These are phyloP conservation scores for Adela reaumurella DNA, from an alignment of 2,888 invertebrate genomes.

Conservation along the genomic window DNA sequence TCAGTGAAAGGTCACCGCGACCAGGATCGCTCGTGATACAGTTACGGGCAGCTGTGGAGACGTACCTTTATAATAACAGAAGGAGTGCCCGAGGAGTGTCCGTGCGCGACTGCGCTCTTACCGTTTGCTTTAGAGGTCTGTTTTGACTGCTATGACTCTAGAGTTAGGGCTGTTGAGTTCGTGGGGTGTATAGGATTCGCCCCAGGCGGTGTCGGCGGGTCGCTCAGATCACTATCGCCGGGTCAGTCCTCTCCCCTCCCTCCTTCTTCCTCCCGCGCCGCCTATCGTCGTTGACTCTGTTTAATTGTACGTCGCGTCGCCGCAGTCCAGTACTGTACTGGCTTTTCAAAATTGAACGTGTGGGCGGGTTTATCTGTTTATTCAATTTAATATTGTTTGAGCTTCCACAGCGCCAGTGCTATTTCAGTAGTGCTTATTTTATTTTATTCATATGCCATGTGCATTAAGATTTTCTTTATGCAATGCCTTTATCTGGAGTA, in stretches of 20 bases:
- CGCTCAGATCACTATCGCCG: neutral
- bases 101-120: neutral
- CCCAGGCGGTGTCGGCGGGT: neutral
- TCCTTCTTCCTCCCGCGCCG: neutral
- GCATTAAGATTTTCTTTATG: too few relatives aligned
- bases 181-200: neutral
- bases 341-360: neutral
- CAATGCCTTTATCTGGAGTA: too few relatives aligned
- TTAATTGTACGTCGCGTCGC: neutral
- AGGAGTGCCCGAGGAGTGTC: neutral
- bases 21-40: neutral
- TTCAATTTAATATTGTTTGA: neutral
- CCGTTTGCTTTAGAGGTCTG: neutral
- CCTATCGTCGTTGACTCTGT: neutral
- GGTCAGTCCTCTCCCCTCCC: neutral
- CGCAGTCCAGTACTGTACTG: neutral
- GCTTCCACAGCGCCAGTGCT: neutral
- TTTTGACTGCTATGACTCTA: neutral
- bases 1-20: neutral
- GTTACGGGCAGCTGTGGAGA: neutral
- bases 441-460: neutral
- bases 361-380: neutral
- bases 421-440: neutral
- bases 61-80: neutral
- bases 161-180: neutral